These are phyloP conservation scores for Passer domesticus DNA, from an alignment of 2,113 vertebrate genomes.

Conservation along the genomic window DNA sequence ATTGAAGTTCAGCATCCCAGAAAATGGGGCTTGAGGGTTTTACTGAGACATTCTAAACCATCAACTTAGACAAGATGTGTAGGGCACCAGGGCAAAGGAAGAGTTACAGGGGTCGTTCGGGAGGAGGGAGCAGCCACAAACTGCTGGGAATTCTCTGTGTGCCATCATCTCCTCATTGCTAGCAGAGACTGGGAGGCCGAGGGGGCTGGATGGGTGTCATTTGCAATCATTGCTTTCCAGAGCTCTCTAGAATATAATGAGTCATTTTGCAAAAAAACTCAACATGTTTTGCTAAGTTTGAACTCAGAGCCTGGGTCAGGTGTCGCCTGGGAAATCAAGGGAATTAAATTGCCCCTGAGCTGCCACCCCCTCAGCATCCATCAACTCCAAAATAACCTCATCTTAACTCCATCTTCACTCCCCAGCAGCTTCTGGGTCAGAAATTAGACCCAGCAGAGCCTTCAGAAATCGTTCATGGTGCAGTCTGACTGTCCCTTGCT, in stretches of 20 bases:
- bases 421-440: not conserved
- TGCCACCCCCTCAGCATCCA: not conserved
- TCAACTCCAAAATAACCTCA: not conserved
- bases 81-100: not conserved
- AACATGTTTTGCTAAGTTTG: not conserved
- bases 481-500: not conserved
- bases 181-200: not conserved
- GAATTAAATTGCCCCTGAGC: not conserved
- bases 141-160: not conserved
- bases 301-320: conserved; percentile 1
- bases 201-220: not conserved
- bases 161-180: not conserved
- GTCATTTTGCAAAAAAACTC: not conserved
- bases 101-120: not conserved
- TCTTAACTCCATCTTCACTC: not conserved
- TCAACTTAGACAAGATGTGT: not conserved
- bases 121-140: not conserved
- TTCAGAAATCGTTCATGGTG: not conserved
- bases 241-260: not conserved
- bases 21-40: not conserved
- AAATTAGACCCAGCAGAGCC: not conserved
- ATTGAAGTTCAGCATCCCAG: not conserved
- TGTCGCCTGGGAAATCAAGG: not conserved
- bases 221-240: not conserved
- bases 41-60: not conserved